phyloP scores from a whole-genome alignment of 2,113 vertebrate genomes.

The Indicator indicator region DNA sequence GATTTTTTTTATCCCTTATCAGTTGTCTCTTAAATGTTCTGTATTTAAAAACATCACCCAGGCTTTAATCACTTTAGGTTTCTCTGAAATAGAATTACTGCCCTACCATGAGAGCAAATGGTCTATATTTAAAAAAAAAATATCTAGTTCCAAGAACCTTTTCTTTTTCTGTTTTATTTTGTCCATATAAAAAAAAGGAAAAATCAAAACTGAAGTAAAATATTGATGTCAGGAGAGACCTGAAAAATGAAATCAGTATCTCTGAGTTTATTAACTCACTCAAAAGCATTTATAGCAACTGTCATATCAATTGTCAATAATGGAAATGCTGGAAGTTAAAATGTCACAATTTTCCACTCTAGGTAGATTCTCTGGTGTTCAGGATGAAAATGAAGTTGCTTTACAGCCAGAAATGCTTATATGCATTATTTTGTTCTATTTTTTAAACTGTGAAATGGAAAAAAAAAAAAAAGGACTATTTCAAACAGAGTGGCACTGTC shows the following conservation, averaged over 20 bases:
- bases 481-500: background rate
- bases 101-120: background rate
- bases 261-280: background rate
- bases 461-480: background rate
- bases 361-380: background rate
- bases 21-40: background rate
- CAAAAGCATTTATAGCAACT: background rate
- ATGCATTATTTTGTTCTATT: background rate
- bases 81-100: background rate
- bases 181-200: background rate
- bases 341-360: background rate
- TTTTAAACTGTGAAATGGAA: background rate
- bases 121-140: background rate
- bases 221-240: background rate
- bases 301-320: background rate
- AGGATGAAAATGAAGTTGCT: background rate
- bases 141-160: background rate
- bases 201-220: background rate
- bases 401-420: background rate
- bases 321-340: background rate
- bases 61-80: background rate
- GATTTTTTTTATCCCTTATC: background rate
- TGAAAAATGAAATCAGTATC: background rate
- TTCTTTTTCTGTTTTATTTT: background rate
- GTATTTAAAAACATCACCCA: background rate